These are phyloP conservation scores for Apus apus DNA, from an alignment of 2,113 vertebrate genomes.

Conservation along the genomic window DNA sequence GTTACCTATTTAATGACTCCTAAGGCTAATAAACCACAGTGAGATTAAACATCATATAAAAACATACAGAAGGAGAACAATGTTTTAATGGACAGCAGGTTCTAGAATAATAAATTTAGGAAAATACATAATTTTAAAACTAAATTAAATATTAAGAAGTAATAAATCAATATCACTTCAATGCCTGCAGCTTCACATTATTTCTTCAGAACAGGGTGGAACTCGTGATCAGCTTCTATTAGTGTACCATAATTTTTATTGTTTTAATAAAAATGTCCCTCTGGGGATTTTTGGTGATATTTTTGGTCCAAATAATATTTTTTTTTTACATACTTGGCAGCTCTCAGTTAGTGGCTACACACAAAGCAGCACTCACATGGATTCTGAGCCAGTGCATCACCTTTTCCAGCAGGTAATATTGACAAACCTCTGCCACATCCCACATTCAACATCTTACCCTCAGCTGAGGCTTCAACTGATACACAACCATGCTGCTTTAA, in stretches of 20 bases:
- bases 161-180: background rate
- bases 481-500: background rate
- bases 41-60: background rate
- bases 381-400: background rate
- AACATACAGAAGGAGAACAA: background rate
- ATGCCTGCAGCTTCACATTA: background rate
- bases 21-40: background rate
- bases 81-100: background rate
- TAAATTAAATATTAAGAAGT: background rate
- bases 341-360: background rate
- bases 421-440: background rate
- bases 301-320: background rate
- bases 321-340: background rate
- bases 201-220: background rate
- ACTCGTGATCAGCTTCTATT: background rate
- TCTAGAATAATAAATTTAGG: background rate
- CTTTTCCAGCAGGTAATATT: background rate
- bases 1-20: background rate
- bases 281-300: background rate
- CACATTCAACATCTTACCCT: background rate
- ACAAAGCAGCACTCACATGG: background rate
- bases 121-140: background rate
- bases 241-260: background rate
- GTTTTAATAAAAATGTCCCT: background rate
- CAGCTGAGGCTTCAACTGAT: background rate